Evolutionary conservation across 2,888 invertebrate species (phyloP).

Genomic region (Eulithis prunata): DNA sequence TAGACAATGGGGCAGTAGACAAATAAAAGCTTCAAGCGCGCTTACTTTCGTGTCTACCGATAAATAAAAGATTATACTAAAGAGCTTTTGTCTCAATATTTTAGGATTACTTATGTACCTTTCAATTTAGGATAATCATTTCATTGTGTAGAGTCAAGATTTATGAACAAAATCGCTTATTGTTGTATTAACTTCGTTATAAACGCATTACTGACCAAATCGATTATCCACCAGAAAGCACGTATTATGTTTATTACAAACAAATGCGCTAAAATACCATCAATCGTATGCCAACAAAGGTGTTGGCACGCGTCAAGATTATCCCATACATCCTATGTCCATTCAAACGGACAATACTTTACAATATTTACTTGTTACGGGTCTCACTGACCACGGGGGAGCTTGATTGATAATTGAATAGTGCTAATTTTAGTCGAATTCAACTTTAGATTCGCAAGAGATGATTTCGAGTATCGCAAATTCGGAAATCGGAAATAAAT

Average conservation of each 20-base stretch:
- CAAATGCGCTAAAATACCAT: conserved; percentile 50
- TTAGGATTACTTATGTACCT: too few species aligned
- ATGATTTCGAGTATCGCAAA: background rate
- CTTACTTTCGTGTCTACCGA: too few species aligned
- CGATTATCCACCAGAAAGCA: conserved; percentile 17
- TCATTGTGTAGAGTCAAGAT: too few species aligned
- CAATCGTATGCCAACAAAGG: conserved; percentile 53
- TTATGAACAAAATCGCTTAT: conserved; percentile 1
- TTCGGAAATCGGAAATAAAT: conserved; percentile 5
- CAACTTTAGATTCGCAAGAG: background rate
- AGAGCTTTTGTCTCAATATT: too few species aligned
- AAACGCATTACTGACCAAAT: conserved; percentile 51
- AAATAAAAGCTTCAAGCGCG: background rate
- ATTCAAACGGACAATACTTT: conserved; percentile 58
- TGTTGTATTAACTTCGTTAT: conserved; percentile 49
- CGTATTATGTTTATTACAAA: conserved; percentile 52
- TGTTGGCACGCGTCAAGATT: conserved; percentile 53
- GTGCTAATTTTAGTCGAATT: conserved; percentile 60
- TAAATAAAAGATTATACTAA: background rate
- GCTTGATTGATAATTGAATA: conserved; percentile 70
- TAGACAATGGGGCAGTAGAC: conserved; percentile 41
- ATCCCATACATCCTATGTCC: conserved; percentile 42
- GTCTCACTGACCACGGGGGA: conserved; percentile 64
- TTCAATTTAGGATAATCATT: too few species aligned
- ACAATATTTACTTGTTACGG: conserved; percentile 55